Evolutionary conservation across 1,140 invertebrate genomes (phyloP), one percentile per base, ranked within the genome.

Genomic region (Ruditapes philippinarum): DNA sequence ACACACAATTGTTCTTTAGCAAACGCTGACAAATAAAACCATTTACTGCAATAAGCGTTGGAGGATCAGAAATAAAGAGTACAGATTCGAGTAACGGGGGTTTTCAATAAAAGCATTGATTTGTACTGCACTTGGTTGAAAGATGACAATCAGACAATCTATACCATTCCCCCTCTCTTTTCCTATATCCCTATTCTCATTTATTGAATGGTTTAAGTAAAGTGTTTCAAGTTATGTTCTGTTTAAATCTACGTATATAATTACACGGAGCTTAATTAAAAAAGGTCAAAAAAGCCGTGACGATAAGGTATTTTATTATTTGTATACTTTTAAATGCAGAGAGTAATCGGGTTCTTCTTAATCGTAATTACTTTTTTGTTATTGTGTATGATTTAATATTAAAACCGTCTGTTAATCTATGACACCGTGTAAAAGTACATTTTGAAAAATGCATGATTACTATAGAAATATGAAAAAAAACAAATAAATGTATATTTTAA

Each of bases 1-100:
- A 78, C 33, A 25, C 42, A 49, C 28, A 36, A 81, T 81, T 81
- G 79, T 81, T 57, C 38, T 65, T 14, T 42, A 28, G 28, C 31
- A 81, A 42, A 62, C 79, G 19, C 25, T 2, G 25, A 81, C 79
- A 81, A 81, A 81, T 81, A 81, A 40, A 79, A 38, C 79, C 79
- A 81, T 81, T 81, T 81, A 65, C 51, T 12, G 54, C 79, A 81
- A 80, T 78, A 78, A 78, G 45, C 49, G 74, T 36, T 25, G 49
- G 74, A 42, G 36, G 70, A 45, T 25, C 7, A 12, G 14, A 42
- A 74, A 74, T 42, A 74, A 74, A 54, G 45, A 78, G 1, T 19
- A 9, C 49, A 78, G 74, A 38, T 17, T 31, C 33, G n/a, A n/a
- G n/a, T n/a, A n/a, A n/a, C n/a, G n/a, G 33, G 33, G 4, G 65